Evolutionary conservation across 2,797 vertebrate genomes (phyloP).

Genomic region (Helicolenus hilgendorfi): DNA sequence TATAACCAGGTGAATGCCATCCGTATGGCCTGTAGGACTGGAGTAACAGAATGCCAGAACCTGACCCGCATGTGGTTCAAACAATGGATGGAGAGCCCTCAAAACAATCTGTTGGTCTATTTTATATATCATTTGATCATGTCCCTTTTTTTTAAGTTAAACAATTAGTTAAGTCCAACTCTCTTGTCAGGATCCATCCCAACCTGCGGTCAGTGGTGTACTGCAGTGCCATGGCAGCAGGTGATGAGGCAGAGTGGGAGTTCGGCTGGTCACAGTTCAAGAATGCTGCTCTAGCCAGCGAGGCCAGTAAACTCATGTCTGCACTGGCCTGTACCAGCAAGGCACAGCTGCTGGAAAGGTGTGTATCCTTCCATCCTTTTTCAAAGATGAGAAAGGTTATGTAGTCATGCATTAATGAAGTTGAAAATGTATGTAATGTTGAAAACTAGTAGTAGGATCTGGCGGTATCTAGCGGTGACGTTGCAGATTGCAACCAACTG

Average conservation of each 20-base stretch:
- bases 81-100: conserved; percentile 64
- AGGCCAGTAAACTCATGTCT: conserved; percentile 91
- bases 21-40: conserved; percentile 89
- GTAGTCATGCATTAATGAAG: neutral
- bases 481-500: no score
- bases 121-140: neutral
- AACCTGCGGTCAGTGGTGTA: conserved; percentile 93
- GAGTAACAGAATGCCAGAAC: conserved; percentile 73
- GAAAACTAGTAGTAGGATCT: no score
- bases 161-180: neutral
- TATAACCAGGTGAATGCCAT: conserved; percentile 93
- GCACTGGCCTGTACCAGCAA: conserved; percentile 91
- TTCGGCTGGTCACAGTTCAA: conserved; percentile 91
- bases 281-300: conserved; percentile 84
- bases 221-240: conserved; percentile 92
- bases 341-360: conserved; percentile 90
- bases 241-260: conserved; percentile 88
- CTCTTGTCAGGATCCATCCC: conserved; percentile 88
- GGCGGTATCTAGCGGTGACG: no score
- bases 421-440: neutral
- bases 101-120: conserved; percentile 81
- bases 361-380: neutral
- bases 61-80: conserved; percentile 70
- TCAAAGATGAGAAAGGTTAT: neutral
- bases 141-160: neutral